phyloP scores from a whole-genome alignment of 2,888 invertebrate genomes.

The Leptopilina syphax region DNA sequence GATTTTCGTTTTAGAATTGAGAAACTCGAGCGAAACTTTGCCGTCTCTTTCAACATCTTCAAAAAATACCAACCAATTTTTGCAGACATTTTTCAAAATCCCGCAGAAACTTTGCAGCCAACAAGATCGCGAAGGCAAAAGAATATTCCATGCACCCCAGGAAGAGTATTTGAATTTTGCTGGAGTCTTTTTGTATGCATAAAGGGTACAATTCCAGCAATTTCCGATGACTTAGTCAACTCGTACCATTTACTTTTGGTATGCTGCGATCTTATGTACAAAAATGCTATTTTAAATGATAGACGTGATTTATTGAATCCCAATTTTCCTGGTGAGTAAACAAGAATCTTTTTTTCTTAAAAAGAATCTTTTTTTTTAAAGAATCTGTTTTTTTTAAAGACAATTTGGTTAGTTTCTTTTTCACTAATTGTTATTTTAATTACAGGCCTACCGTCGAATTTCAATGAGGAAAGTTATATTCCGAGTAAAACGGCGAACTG shows the following conservation, averaged over 20 bases:
- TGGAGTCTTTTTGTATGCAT: conserved; percentile 96
- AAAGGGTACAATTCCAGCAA: conserved; percentile 90
- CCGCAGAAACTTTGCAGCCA: conserved; percentile 80
- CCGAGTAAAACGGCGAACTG: conserved; percentile 86
- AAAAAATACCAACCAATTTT: conserved; percentile 95
- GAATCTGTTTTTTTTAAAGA: conserved; percentile 7
- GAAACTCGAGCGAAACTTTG: conserved; percentile 92
- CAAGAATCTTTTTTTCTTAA: conserved; percentile 12
- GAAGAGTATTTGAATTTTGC: conserved; percentile 93
- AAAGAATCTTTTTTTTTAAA: not conserved
- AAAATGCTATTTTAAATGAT: conserved; percentile 89
- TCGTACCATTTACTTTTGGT: conserved; percentile 95
- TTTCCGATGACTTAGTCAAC: conserved; percentile 95
- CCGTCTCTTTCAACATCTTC: conserved; percentile 95
- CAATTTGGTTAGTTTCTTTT: not conserved
- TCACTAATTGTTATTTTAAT: conserved; percentile 28
- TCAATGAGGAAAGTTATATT: conserved; percentile 80
- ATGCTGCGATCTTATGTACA: conserved; percentile 93
- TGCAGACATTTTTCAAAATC: conserved; percentile 88
- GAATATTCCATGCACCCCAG: conserved; percentile 86
- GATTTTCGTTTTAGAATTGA: conserved; percentile 91
- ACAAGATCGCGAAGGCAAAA: conserved; percentile 83
- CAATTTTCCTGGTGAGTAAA: conserved; percentile 84
- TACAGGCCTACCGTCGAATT: conserved; percentile 85
- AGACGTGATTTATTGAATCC: conserved; percentile 92